Conservation (phyloP, 2,797 vertebrate species). For the Emydoidea blandingii region DNA sequence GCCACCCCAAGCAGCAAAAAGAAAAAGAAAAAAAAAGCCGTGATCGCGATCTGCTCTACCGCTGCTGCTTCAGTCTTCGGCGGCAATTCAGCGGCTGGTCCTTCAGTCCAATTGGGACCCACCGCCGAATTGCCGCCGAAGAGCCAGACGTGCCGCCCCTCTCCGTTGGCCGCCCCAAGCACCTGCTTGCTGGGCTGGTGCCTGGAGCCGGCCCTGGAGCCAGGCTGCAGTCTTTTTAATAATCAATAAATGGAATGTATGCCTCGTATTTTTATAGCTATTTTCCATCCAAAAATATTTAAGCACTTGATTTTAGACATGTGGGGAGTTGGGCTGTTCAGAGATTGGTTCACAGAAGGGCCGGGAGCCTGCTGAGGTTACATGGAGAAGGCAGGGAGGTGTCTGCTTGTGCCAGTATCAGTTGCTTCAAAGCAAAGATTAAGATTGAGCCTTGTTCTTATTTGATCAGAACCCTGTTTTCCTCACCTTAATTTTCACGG, state of each 20-base stretch:
- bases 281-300: neutral
- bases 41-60: too few species aligned
- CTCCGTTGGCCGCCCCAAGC: too few species aligned
- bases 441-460: neutral
- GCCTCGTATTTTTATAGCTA: neutral
- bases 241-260: neutral
- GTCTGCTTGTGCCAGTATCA: neutral
- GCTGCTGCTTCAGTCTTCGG: too few species aligned
- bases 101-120: too few species aligned
- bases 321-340: neutral
- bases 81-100: too few species aligned
- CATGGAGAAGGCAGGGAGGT: neutral
- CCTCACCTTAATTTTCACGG: neutral
- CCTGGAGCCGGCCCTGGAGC: neutral
- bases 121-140: too few species aligned
- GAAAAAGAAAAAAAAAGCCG: too few species aligned
- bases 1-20: too few species aligned
- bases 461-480: neutral
- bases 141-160: too few species aligned
- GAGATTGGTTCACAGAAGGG: neutral
- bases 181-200: too few species aligned
- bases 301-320: neutral
- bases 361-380: neutral
- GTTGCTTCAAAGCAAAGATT: neutral
- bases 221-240: neutral